Evolutionary conservation across 1,140 invertebrate species (phyloP).

Genomic region (Neuroterus valhalla): DNA sequence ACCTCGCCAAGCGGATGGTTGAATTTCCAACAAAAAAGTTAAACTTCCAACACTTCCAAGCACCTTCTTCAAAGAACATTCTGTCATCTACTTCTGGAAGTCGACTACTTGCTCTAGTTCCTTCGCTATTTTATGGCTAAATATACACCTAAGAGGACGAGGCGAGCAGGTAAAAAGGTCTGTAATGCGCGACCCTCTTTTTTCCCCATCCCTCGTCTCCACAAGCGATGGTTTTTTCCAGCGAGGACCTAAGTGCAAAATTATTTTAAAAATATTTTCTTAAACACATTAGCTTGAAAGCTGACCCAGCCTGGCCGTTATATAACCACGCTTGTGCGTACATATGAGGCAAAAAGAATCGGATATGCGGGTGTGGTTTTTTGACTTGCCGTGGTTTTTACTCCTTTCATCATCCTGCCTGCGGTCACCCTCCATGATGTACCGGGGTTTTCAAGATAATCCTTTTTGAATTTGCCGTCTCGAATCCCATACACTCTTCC

Average conservation of each 20-base stretch:
- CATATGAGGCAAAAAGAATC: constrained; percentile 63
- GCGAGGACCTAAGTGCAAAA: constrained; percentile 67
- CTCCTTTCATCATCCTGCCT: constrained; percentile 35
- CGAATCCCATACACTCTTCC: not conserved
- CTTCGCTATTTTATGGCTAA: constrained; percentile 50
- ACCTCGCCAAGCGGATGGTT: no score
- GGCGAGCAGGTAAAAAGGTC: constrained; percentile 41
- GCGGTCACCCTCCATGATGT: not conserved
- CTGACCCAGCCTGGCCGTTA: constrained; percentile 57
- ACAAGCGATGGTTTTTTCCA: constrained; percentile 49
- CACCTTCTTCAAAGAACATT: not conserved
- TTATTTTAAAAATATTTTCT: constrained; percentile 75
- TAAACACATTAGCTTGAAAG: constrained; percentile 71
- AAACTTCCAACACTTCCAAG: no score
- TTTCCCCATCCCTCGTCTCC: constrained; percentile 36
- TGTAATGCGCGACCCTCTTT: constrained; percentile 48
- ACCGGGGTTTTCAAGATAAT: constrained; percentile 34
- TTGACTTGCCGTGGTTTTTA: constrained; percentile 60
- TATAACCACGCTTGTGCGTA: constrained; percentile 49
- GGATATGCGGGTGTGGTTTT: constrained; percentile 67
- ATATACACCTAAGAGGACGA: constrained; percentile 54
- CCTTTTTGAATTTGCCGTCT: constrained; percentile 31
- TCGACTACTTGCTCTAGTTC: constrained; percentile 23
- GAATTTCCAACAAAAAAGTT: no score
- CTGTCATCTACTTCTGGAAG: not conserved